Evolutionary conservation across 2,113 vertebrate genomes (phyloP), one percentile per base, ranked within the genome.

Genomic region (Stictonetta naevosa): DNA sequence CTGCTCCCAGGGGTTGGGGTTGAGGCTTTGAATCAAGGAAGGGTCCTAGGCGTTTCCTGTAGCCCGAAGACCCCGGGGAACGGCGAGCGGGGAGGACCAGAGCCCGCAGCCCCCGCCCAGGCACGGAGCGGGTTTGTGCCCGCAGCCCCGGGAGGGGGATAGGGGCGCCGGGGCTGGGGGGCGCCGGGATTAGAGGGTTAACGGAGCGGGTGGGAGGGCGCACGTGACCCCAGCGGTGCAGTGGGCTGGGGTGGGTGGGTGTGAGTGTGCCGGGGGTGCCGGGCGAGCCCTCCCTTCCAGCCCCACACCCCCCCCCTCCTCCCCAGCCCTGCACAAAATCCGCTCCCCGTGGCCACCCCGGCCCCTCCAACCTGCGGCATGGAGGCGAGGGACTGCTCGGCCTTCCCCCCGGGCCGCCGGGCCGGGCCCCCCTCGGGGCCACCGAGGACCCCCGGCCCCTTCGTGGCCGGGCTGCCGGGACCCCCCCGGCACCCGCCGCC

Each of bases 321-420:
- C 71, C 60, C 71, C 46, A 4, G 53, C 28, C 9, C 72, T 48
- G 76, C 90, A 86, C 90, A 86, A 86, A 86, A 86, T 75, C 76
- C 69, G 38, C 76, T 73, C 76, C 69, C 63, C 40, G 25, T 34
- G 40, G 31, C 44, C 73, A 12, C 62, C 74, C 25, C 55, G 46
- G 18, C 31, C 55, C 55, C 22, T 50, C 71, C 48, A 95, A 96
- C 83, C 83, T 66, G 92, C 92, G 83, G 88, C 95, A 99, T 99
- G 99, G 98, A 99, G 96, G 96, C 98, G 36, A 98, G 98, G 88
- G 97, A 90, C 92, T 98, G 99, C 96, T 95, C 98, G 97, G 93
- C 98, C 82, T 99, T 98, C 83, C 96, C 96, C 78, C 94, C 98
- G 64, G 98, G 97, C 19, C 44, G 95, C 36, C 82, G 67, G 74